These are phyloP conservation scores for Glossosoma conforme DNA, from an alignment of 1,140 invertebrate species.

Conservation along the genomic window DNA sequence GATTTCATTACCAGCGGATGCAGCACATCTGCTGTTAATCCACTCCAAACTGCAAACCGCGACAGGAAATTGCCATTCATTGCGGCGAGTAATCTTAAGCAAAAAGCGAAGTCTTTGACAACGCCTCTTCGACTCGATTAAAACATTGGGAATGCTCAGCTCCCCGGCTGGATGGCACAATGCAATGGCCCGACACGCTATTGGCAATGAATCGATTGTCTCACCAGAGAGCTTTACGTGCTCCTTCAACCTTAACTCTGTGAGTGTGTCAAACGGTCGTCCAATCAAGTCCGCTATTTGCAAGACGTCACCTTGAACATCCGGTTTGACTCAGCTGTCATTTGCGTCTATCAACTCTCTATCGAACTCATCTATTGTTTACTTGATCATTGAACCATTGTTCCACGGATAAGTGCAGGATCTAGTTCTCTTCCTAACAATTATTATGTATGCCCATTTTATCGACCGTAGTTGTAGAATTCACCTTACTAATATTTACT, in stretches of 20 bases:
- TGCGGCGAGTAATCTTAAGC: no score
- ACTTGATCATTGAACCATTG: no score
- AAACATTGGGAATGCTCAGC: not conserved
- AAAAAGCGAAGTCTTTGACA: not conserved
- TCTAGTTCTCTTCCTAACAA: no score
- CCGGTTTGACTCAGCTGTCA: no score
- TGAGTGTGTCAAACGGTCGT: not conserved
- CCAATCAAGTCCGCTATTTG: not conserved
- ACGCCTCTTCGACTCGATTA: conserved; percentile 4
- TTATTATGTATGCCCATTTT: no score
- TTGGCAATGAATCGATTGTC: conserved; percentile 15
- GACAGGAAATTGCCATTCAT: conserved; percentile 3
- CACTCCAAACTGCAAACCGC: not conserved
- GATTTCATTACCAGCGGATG: conserved; percentile 21
- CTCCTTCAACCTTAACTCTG: not conserved
- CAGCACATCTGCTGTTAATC: conserved; percentile 5
- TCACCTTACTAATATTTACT: no score
- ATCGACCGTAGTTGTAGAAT: no score
- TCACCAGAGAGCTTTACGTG: not conserved
- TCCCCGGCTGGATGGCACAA: not conserved
- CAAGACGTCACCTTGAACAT: no score
- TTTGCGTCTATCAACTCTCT: no score
- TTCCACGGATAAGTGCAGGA: no score
- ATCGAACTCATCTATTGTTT: no score
- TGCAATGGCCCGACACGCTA: conserved; percentile 7